A percentile compares a stretch with the other conserved stretches of the same genome.
phyloP scores from a whole-genome alignment of 2,797 vertebrate genomes.

The Dendrocincla fuliginosa region DNA sequence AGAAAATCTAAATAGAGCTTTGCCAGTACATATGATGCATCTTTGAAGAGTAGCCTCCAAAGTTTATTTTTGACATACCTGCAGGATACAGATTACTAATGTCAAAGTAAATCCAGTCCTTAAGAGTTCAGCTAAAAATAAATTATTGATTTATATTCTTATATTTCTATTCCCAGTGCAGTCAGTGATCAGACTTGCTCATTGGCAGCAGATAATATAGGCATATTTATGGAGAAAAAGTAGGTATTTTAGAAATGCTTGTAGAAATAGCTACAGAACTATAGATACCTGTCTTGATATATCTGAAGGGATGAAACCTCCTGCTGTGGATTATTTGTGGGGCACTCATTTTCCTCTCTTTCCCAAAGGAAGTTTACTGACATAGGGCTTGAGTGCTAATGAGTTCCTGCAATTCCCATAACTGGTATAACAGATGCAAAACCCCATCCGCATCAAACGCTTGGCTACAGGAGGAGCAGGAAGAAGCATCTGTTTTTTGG shows the following conservation, averaged over 20 bases:
- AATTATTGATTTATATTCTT: not conserved
- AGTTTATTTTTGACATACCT: not conserved
- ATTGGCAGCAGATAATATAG: not conserved
- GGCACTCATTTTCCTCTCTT: conserved; percentile 11
- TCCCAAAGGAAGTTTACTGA: conserved; percentile 7
- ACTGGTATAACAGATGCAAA: conserved; percentile 49
- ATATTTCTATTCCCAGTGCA: not conserved
- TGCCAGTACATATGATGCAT: not conserved
- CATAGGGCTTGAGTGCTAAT: conserved; percentile 37
- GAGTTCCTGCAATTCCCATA: conserved; percentile 54
- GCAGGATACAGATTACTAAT: not conserved
- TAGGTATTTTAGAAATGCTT: not conserved
- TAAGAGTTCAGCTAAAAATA: not conserved
- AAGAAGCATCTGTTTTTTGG: conserved; percentile 36
- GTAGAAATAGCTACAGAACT: not conserved
- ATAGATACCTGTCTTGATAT: not conserved
- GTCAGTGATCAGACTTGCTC: not conserved
- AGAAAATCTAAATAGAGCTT: not conserved
- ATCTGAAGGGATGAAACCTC: not conserved
- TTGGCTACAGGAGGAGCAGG: conserved; percentile 3
- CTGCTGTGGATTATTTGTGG: conserved; percentile 23
- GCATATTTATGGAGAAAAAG: not conserved
- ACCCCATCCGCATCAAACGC: not conserved
- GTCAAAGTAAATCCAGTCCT: not conserved
- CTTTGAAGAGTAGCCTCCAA: not conserved